These are phyloP conservation scores for Python bivittatus DNA, from an alignment of 2,113 vertebrate genomes.

Conservation along the genomic window DNA sequence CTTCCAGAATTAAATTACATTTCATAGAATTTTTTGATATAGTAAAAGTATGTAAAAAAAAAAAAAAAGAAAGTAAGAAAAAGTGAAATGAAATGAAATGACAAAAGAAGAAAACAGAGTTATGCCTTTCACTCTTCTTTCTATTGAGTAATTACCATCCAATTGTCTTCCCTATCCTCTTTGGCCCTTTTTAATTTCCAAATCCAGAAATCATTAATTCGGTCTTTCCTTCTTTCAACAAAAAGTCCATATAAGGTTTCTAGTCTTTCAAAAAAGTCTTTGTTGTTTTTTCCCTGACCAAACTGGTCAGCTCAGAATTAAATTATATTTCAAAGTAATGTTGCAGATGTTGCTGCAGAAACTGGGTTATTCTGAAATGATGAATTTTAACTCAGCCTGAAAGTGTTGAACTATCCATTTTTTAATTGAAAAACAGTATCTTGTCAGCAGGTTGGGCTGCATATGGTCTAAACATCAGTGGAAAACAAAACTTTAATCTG, in stretches of 20 bases:
- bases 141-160: not conserved
- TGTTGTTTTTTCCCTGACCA: not conserved
- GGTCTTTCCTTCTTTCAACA: not conserved
- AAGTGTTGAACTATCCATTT: not conserved
- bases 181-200: not conserved
- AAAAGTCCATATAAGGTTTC: not conserved
- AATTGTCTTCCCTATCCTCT: not conserved
- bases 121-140: not conserved
- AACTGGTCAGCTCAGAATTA: not conserved
- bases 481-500: not conserved
- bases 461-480: not conserved
- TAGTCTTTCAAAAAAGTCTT: not conserved
- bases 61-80: not conserved
- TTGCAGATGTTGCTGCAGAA: not conserved
- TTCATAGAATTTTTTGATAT: not conserved
- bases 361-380: conserved; percentile 18
- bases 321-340: not conserved
- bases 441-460: not conserved
- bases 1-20: not conserved
- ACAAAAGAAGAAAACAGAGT: not conserved
- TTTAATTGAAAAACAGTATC: not conserved
- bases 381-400: conserved; percentile 16
- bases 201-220: not conserved
- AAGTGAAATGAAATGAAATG: not conserved
- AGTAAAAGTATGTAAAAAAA: not conserved